These are phyloP conservation scores for Parauchenoglanis ngamensis DNA, from an alignment of 2,797 vertebrate species.

Conservation along the genomic window DNA sequence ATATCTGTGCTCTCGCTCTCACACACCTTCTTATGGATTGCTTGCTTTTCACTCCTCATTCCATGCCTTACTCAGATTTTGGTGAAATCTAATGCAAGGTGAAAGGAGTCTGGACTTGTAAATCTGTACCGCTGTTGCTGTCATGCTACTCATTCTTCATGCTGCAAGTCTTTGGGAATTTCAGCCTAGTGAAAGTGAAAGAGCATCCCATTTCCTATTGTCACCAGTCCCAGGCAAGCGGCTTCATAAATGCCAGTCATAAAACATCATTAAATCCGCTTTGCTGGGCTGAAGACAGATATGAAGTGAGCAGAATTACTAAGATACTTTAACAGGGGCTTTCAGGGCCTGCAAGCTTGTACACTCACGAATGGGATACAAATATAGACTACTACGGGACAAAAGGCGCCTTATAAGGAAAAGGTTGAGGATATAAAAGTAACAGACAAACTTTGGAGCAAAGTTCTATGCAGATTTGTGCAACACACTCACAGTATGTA, in stretches of 20 bases:
- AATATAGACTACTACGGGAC: not conserved
- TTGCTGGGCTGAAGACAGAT: not conserved
- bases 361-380: not conserved
- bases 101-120: slow-evolving; percentile 1
- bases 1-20: slow-evolving; percentile 2
- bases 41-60: not conserved
- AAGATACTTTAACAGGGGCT: not conserved
- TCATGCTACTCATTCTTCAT: not conserved
- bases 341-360: not conserved
- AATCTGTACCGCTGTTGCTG: not conserved
- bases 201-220: not conserved
- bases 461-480: not conserved
- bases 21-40: not conserved
- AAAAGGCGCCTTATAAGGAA: not conserved
- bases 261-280: not conserved
- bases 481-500: not conserved
- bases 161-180: not conserved
- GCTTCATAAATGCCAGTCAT: not conserved
- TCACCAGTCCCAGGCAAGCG: not conserved
- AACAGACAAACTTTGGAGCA: not conserved
- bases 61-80: not conserved
- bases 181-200: not conserved
- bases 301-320: not conserved
- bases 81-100: not conserved
- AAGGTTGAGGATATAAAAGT: not conserved